Percentiles rank a stretch among this genome's conserved stretches.
These are phyloP conservation scores for Steinernema carpocapsae DNA, from an alignment of 2,888 invertebrate species.

Conservation along the genomic window DNA sequence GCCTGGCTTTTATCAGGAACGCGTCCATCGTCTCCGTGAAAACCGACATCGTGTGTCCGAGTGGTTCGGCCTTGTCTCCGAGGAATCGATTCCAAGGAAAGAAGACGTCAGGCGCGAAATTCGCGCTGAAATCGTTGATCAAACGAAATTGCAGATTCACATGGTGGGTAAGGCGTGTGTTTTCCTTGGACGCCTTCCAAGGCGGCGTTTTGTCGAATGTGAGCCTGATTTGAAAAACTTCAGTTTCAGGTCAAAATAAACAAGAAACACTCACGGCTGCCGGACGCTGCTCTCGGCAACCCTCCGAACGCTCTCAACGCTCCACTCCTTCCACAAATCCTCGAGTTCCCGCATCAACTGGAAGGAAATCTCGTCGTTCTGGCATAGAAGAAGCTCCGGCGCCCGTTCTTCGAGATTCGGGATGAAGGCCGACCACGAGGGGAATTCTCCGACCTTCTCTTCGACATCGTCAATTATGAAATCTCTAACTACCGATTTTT, in stretches of 20 bases:
- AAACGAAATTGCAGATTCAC: constrained; percentile 42
- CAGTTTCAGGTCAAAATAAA: background rate
- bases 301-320: constrained; percentile 40
- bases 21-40: constrained; percentile 38
- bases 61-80: constrained; percentile 16
- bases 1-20: constrained; percentile 42
- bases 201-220: constrained; percentile 44
- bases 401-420: constrained; percentile 38
- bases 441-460: constrained; percentile 35
- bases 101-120: constrained; percentile 38
- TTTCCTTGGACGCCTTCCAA: constrained; percentile 37
- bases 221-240: constrained; percentile 42
- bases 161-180: constrained; percentile 34
- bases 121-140: constrained; percentile 42
- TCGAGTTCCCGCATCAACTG: constrained; percentile 45
- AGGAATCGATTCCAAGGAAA: constrained; percentile 42
- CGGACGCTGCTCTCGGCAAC: constrained; percentile 38
- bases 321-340: constrained; percentile 44
- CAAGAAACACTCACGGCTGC: constrained; percentile 3
- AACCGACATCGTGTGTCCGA: constrained; percentile 35
- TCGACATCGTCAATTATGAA: constrained; percentile 1
- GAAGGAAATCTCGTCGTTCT: constrained; percentile 42
- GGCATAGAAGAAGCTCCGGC: constrained; percentile 41
- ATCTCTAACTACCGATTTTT: background rate
- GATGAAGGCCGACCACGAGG: constrained; percentile 37